Percentiles rank a stretch among this genome's conserved stretches.
Evolutionary conservation across 2,888 invertebrate species (phyloP).

Genomic region (Globia sparganii): DNA sequence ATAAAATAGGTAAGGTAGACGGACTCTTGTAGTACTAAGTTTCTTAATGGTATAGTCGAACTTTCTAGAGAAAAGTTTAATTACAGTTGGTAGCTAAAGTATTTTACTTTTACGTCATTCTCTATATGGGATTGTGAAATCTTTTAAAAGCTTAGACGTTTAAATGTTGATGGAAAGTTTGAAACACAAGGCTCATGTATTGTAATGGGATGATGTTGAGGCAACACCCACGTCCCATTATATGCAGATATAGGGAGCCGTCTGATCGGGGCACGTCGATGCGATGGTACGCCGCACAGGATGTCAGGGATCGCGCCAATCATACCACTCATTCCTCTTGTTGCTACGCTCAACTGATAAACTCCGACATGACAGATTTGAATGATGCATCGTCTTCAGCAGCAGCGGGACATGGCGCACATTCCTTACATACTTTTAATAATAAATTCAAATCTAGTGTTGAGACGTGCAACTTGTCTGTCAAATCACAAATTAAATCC

Average conservation of each 20-base stretch:
- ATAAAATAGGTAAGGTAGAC: conserved; percentile 19
- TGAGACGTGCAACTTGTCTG: background rate
- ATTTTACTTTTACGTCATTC: conserved; percentile 4
- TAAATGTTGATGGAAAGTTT: conserved; percentile 38
- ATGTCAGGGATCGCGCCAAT: conserved; percentile 76
- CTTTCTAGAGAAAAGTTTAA: conserved; percentile 32
- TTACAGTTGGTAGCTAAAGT: conserved; percentile 9
- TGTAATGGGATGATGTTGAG: conserved; percentile 81
- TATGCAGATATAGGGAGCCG: conserved; percentile 84
- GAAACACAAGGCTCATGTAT: conserved; percentile 71
- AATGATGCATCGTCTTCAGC: conserved; percentile 68
- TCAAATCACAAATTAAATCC: conserved; percentile 4
- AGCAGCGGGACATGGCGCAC: conserved; percentile 30
- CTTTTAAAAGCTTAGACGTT: conserved; percentile 13
- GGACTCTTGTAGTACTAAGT: background rate
- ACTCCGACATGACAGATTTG: conserved; percentile 68
- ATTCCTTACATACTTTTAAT: conserved; percentile 34
- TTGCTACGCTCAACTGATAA: conserved; percentile 67
- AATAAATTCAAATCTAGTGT: background rate
- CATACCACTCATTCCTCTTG: conserved; percentile 62
- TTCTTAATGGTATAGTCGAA: conserved; percentile 2
- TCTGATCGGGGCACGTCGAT: conserved; percentile 66
- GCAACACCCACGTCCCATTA: conserved; percentile 85
- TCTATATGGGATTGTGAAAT: conserved; percentile 7
- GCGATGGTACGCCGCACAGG: conserved; percentile 64